Evolutionary conservation across 1,140 invertebrate species (phyloP).

Genomic region (Plutomurus gul): DNA sequence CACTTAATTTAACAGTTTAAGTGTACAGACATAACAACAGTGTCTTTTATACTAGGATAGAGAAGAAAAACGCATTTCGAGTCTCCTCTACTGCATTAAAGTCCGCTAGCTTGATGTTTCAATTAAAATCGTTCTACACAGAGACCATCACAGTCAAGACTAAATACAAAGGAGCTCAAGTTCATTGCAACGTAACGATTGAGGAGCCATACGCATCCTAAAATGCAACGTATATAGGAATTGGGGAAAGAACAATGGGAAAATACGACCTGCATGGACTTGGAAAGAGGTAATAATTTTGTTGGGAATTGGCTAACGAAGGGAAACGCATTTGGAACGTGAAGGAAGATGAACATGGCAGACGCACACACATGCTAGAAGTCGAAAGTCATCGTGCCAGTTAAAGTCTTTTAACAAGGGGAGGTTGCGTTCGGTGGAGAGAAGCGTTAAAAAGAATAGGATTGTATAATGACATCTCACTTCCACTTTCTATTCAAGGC

Average conservation of each 20-base stretch:
- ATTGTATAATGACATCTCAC: constrained; percentile 20
- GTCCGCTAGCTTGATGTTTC: not conserved
- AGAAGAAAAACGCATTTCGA: not conserved
- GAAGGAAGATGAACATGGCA: too few relatives aligned
- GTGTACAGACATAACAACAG: too few relatives aligned
- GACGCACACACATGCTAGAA: too few relatives aligned
- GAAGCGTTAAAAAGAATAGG: constrained; percentile 5
- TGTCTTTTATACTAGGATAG: not conserved
- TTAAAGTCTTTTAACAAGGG: too few relatives aligned
- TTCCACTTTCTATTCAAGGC: not conserved
- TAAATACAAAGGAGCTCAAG: not conserved
- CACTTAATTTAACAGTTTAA: too few relatives aligned
- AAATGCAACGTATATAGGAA: not conserved
- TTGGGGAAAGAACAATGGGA: not conserved
- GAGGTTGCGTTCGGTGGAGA: too few relatives aligned
- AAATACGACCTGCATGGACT: not conserved
- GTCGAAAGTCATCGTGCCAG: too few relatives aligned
- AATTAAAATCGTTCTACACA: not conserved
- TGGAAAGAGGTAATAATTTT: not conserved
- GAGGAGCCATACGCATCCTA: too few relatives aligned
- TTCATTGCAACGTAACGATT: not conserved
- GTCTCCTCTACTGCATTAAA: not conserved
- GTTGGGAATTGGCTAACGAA: not conserved
- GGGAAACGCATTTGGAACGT: too few relatives aligned
- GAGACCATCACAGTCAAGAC: not conserved